These are phyloP conservation scores for Argyresthia albistria DNA, from an alignment of 2,888 invertebrate genomes.

Conservation along the genomic window DNA sequence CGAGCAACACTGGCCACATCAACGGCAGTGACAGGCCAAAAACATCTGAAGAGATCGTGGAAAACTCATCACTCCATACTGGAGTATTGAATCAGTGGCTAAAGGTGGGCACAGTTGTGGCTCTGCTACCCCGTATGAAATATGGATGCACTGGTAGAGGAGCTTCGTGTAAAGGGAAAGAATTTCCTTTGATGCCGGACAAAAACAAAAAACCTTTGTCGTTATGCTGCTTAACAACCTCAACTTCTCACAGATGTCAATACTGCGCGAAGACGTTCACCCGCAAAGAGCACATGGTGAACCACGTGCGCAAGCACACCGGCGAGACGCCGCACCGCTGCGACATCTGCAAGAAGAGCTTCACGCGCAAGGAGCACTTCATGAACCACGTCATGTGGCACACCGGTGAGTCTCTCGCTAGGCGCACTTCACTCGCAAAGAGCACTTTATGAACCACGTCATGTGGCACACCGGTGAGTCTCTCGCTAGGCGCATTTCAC, in stretches of 20 bases:
- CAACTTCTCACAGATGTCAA: slow-evolving; percentile 68
- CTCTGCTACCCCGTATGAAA: no score
- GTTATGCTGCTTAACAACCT: not conserved
- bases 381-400: slow-evolving; percentile 89
- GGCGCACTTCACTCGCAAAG: slow-evolving; percentile 82
- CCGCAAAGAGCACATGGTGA: slow-evolving; percentile 84
- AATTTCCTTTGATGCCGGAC: no score
- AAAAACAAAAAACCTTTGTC: no score
- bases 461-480: slow-evolving; percentile 81
- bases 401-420: slow-evolving; percentile 76
- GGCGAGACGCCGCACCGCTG: slow-evolving; percentile 84
- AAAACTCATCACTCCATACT: no score
- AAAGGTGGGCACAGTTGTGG: no score
- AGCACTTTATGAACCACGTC: slow-evolving; percentile 85
- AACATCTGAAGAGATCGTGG: no score
- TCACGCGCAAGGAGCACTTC: slow-evolving; percentile 83
- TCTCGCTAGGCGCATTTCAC: slow-evolving; percentile 85
- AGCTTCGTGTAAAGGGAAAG: no score
- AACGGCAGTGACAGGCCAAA: no score
- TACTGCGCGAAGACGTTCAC: slow-evolving; percentile 84
- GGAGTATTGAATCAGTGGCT: no score
- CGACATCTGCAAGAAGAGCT: slow-evolving; percentile 85
- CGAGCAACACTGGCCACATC: no score
- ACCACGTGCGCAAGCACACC: slow-evolving; percentile 82
- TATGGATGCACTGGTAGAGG: no score